Evolutionary conservation across 2,113 vertebrate species (phyloP).

Genomic region (Rhinolophus ferrumequinum): DNA sequence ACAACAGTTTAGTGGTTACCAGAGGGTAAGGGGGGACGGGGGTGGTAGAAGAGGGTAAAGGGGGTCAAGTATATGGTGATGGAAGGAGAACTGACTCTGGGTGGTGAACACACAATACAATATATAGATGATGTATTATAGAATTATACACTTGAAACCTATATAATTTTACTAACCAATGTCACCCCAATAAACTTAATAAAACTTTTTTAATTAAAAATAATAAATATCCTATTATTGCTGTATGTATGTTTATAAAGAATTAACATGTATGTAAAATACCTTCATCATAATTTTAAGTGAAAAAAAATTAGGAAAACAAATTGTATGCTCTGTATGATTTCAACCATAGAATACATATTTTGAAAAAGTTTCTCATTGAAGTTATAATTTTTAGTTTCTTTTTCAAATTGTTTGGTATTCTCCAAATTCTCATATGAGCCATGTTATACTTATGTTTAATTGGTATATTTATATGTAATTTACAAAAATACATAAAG

Average conservation of each 20-base stretch:
- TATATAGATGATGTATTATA: too few species aligned
- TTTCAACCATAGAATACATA: neutral
- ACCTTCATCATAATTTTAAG: neutral
- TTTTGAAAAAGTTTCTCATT: neutral
- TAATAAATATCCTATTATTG: neutral
- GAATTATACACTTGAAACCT: too few species aligned
- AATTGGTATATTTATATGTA: neutral
- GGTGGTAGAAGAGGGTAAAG: too few species aligned
- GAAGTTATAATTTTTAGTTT: constrained; percentile 27
- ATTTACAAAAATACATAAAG: neutral
- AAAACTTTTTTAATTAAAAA: too few species aligned
- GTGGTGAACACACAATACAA: too few species aligned
- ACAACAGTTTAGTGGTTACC: too few species aligned
- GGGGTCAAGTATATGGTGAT: too few species aligned
- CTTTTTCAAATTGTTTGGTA: neutral
- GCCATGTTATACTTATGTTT: neutral
- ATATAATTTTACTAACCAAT: too few species aligned
- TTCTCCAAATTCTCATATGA: neutral
- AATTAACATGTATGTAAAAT: neutral
- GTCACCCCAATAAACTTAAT: too few species aligned
- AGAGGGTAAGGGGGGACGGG: too few species aligned
- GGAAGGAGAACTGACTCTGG: too few species aligned
- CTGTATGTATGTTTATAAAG: neutral
- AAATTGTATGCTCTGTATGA: neutral
- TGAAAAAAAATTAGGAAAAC: neutral